phyloP scores from a whole-genome alignment of 23 tunicate genomes.

The Trididemnum nubilum region DNA sequence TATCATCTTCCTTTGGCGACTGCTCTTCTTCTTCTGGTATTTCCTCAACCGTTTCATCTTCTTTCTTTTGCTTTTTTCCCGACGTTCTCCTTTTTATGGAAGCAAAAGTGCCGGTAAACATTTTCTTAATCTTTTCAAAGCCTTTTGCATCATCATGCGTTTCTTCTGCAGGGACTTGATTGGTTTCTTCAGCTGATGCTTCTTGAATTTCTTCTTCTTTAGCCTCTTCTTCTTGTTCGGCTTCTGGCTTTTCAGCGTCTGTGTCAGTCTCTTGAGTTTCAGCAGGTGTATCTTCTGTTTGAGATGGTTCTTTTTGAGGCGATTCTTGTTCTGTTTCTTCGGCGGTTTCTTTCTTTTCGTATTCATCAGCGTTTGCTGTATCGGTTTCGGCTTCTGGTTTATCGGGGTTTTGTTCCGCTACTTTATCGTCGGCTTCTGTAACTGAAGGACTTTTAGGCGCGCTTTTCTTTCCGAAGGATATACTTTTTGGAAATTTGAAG shows the following conservation, averaged over 20 bases:
- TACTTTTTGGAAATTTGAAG: conserved; percentile 44
- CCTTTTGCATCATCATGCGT: conserved; percentile 21
- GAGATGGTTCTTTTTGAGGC: neutral
- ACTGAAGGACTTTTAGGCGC: conserved; percentile 22
- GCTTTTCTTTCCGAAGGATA: conserved; percentile 14
- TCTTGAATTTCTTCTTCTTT: conserved; percentile 17
- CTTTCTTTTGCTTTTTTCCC: conserved; percentile 44
- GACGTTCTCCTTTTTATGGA: conserved; percentile 41
- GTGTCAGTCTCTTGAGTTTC: conserved; percentile 23
- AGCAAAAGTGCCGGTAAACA: conserved; percentile 56
- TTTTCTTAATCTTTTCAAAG: conserved; percentile 32
- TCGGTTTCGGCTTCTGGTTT: conserved; percentile 1
- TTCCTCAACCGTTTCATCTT: conserved; percentile 38
- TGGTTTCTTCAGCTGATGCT: conserved; percentile 15
- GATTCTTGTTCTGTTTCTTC: neutral
- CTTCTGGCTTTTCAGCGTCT: neutral
- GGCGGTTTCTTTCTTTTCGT: neutral
- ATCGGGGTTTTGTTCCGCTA: conserved; percentile 40
- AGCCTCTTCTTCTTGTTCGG: neutral
- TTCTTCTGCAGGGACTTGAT: conserved; percentile 5
- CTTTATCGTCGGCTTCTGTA: conserved; percentile 29
- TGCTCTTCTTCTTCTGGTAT: neutral
- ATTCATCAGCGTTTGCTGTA: neutral
- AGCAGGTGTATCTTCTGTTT: neutral
- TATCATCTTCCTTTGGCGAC: neutral